Evolutionary conservation across 2,888 invertebrate species (phyloP), one percentile per base, ranked within the genome.

Genomic region (Oxystoma pomonae): DNA sequence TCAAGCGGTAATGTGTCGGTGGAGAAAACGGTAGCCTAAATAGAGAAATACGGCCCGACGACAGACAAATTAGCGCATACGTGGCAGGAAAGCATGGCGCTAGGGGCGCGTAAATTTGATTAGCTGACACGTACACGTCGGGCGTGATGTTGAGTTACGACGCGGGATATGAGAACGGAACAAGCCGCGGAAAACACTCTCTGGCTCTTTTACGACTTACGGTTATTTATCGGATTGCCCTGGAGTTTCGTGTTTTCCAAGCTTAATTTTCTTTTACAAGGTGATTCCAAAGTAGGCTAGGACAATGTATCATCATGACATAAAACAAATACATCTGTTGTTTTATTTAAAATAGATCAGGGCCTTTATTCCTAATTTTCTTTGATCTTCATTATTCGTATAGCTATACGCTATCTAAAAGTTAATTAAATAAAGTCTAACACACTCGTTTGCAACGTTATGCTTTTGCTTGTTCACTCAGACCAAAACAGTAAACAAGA

Each of bases 21-120:
- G 35, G 35, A 35, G 35, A 35, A 35, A 35, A 35, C 35, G 35
- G 35, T 12, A 12, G 35, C 35, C 35, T 58, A 79, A 79, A 80
- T 80, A 78, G 79, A 80, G 79, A 80, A 79, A 79, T 79, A 80
- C 77, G 74, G 73, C 73, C 72, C 72, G 76, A 73, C 76, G 77
- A 77, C 78, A 79, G 78, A 79, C 79, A 78, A 80, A 80, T 80
- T 79, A 80, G 77, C 76, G 73, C 65, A 67, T 64, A 71, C 70
- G 72, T 70, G 72, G 57, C 65, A 62, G 68, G 71, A 75, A 72
- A 74, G 73, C 74, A 71, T 70, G 73, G 68, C 73, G 72, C 73
- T 71, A 65, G 66, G 71, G 73, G 69, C 68, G 69, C 74, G 76
- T 78, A 79, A 78, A 79, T 80, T 78, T 78, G 78, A 80, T 79